Evolutionary conservation across 2,888 invertebrate genomes (phyloP).

Genomic region (Zaprionus obscuricornis): DNA sequence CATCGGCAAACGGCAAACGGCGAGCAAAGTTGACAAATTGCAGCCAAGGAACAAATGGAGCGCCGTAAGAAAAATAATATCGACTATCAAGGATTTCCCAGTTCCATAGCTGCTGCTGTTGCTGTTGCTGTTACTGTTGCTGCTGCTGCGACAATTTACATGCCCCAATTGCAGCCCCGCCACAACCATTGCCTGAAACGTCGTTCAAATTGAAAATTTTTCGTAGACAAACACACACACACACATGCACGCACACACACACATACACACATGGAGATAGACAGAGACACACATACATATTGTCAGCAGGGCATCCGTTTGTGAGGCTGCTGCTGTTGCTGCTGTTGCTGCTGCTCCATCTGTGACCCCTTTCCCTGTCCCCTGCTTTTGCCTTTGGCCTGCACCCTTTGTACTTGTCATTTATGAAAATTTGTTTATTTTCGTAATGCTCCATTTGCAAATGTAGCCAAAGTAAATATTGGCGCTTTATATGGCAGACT

Average conservation of each 20-base stretch:
- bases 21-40: conserved; percentile 75
- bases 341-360: conserved; percentile 39
- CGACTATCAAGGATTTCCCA: conserved; percentile 73
- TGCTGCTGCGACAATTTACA: conserved; percentile 70
- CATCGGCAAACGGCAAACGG: conserved; percentile 22
- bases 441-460: conserved; percentile 78
- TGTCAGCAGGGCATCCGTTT: conserved; percentile 58
- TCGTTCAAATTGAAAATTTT: conserved; percentile 72
- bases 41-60: conserved; percentile 74
- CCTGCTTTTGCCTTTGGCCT: conserved; percentile 1
- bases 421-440: conserved; percentile 81
- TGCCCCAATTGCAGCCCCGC: conserved; percentile 69
- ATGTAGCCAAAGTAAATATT: conserved; percentile 80
- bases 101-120: conserved; percentile 39
- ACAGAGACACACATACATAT: conserved; percentile 5
- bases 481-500: conserved; percentile 59
- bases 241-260: conserved; percentile 15
- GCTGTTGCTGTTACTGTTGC: conserved; percentile 17
- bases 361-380: conserved; percentile 12
- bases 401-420: conserved; percentile 74
- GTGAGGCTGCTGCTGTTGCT: conserved; percentile 47
- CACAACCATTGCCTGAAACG: conserved; percentile 61
- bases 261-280: too few relatives aligned
- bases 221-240: conserved; percentile 49
- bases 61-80: conserved; percentile 78